Evolutionary conservation across 2,113 vertebrate species (phyloP), one percentile per base, ranked within the genome.

Genomic region (Lipotes vexillifer): DNA sequence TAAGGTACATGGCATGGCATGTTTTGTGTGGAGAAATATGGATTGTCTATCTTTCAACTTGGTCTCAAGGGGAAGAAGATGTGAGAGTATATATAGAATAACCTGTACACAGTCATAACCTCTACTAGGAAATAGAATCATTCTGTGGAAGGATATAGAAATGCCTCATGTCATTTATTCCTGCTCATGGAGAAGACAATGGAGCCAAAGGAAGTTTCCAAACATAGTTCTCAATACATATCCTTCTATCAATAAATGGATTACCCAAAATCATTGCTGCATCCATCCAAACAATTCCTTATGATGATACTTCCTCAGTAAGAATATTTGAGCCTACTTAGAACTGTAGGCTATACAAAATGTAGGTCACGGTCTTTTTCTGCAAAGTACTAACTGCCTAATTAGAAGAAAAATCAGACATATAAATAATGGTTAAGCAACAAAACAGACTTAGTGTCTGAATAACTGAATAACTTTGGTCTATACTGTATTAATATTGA

Each of bases 381-480:
- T 80, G 44, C 9, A 75, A 92, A 74, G n/a, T 59, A 44, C 44
- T 83, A 49, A 17, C 31, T 69, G 3, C 9, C 63, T 92, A 88
- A 33, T 75, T 81, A 96, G 31, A 94, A 92, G 80, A 95, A 17
- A 52, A 97, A 82, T 41, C 33, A 77, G 69, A 41, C 31, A 90
- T 36, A n/a, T 18, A 55, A 65, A 81, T 44, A 83, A 80, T 2
- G 14, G 29, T 68, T 57, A 86, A 63, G 5, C 52, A 87, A 93
- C 36, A 93, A 95, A 88, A 68, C 81, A 83, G 33, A 95, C 61
- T 66, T 20, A 63, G 0, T 27, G 20, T 72, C 55, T 65, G n/a
- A 82, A 74, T 18, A 93, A 75, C 71, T 59, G 23, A 87, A 92
- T 84, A 90, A 95, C 13, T 33, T 23, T 81, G 71, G 27, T 44